Evolutionary conservation across 2,113 vertebrate genomes (phyloP).

Genomic region (Caranx melampygus): DNA sequence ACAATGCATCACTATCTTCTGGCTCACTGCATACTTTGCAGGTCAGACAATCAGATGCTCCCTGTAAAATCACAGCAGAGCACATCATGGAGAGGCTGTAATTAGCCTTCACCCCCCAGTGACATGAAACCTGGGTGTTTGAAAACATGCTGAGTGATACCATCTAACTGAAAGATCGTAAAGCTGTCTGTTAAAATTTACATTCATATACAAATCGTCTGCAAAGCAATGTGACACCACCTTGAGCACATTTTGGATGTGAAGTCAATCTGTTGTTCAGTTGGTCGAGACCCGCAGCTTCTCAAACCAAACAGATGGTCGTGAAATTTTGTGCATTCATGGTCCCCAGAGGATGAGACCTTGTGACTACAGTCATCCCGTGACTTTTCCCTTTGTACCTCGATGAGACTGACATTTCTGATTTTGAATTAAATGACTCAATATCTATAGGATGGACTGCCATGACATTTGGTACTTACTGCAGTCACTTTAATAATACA

Average conservation of each 20-base stretch:
- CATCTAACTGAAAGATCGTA: conserved; percentile 7
- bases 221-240: neutral
- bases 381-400: neutral
- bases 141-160: conserved; percentile 39
- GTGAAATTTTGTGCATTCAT: neutral
- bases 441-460: too few relatives aligned
- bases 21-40: conserved; percentile 75
- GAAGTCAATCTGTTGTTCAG: neutral
- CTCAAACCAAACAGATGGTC: neutral
- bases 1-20: conserved; percentile 74
- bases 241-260: neutral
- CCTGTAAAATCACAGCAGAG: conserved; percentile 64
- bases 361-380: neutral
- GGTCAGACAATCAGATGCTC: conserved; percentile 76
- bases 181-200: neutral
- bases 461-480: too few relatives aligned
- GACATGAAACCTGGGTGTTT: conserved; percentile 37
- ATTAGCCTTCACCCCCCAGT: conserved; percentile 61
- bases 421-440: too few relatives aligned
- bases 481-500: too few relatives aligned
- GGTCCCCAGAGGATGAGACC: too few relatives aligned
- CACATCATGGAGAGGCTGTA: conserved; percentile 55
- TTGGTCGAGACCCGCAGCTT: neutral
- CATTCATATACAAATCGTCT: neutral
- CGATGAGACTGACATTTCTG: too few relatives aligned